Evolutionary conservation across 2,888 invertebrate genomes (phyloP), one percentile per base, ranked within the genome.

Genomic region (Artemia sinica): DNA sequence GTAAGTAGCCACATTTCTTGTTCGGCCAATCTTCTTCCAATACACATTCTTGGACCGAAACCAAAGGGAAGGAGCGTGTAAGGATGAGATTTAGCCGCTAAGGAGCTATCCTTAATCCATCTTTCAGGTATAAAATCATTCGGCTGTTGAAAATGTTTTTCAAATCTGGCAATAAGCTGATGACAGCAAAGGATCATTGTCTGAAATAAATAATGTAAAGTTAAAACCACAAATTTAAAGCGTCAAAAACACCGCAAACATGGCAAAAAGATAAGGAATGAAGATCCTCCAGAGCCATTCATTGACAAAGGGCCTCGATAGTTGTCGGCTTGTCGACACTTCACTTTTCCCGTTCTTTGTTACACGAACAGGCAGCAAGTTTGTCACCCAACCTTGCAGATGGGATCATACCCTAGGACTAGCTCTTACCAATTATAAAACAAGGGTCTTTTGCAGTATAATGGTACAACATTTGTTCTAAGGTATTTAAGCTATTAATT

Each of bases 21-120:
- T 76, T 92, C 92, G 10, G 92, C 92, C 76, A 92, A 91, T 72
- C 92, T 81, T 70, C 90, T 80, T 0, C 92, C 92, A 70, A 91
- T 78, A 74, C 91, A 91, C 83, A 90, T 89, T 66, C 91, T 81
- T 0, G 89, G 87, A 0, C 91, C 91, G 73, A 87, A 84, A 0
- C 91, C 86, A 75, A 87, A 87, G 0, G 86, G 86, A 70, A 85
- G 76, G 66, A 81, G 82, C 0, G 82, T 79, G 77, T 85, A 85
- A 0, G 84, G 84, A 75, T 87, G 87, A 49, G 86, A 76, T 50
- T 80, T 80, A 28, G 80, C 78, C 77, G 0, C 82, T 83, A 12
- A 79, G 79, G 11, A 78, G 78, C 69, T 18, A 6, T 70, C 67
- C 49, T 84, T 84, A 71, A 90, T 75, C 90, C 90, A 91, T 7